Evolutionary conservation across 2,888 invertebrate genomes (phyloP).

Genomic region (Chymomyza amoena): DNA sequence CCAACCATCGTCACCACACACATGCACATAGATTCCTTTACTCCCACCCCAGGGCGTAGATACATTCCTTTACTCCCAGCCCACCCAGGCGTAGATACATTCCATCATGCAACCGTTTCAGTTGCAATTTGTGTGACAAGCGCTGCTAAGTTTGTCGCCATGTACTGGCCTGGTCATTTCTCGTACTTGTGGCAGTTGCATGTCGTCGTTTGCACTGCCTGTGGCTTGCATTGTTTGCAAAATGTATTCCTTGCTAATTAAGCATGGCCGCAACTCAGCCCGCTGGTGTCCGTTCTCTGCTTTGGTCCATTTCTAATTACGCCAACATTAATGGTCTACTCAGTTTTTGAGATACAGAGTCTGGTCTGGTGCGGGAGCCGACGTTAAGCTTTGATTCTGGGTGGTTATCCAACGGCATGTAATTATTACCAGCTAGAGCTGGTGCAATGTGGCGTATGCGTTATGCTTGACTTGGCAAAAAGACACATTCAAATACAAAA

Average conservation of each 20-base stretch:
- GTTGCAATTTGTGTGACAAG: conserved; percentile 2
- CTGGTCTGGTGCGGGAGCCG: conserved; percentile 7
- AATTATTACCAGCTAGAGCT: conserved; percentile 53
- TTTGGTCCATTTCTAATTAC: conserved; percentile 65
- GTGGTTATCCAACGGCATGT: conserved; percentile 68
- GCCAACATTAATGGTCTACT: conserved; percentile 70
- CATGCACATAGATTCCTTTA: neutral
- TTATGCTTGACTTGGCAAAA: conserved; percentile 68
- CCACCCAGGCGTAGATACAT: neutral
- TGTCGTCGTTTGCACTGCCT: conserved; percentile 17
- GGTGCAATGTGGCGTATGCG: conserved; percentile 73
- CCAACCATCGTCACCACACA: neutral
- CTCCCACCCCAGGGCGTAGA: neutral
- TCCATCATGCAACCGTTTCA: neutral
- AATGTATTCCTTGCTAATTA: conserved; percentile 73
- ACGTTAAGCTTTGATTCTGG: conserved; percentile 1
- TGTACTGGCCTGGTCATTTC: conserved; percentile 26
- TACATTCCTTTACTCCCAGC: neutral
- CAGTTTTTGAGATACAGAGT: conserved; percentile 1
- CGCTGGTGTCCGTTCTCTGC: conserved; percentile 15
- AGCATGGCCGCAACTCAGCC: conserved; percentile 44
- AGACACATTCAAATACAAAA: neutral
- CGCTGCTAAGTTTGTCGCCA: neutral
- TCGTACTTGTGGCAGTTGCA: conserved; percentile 7
- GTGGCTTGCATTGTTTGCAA: conserved; percentile 66